These are phyloP conservation scores for Aricia artaxerxes DNA, from an alignment of 2,888 invertebrate species.

Conservation along the genomic window DNA sequence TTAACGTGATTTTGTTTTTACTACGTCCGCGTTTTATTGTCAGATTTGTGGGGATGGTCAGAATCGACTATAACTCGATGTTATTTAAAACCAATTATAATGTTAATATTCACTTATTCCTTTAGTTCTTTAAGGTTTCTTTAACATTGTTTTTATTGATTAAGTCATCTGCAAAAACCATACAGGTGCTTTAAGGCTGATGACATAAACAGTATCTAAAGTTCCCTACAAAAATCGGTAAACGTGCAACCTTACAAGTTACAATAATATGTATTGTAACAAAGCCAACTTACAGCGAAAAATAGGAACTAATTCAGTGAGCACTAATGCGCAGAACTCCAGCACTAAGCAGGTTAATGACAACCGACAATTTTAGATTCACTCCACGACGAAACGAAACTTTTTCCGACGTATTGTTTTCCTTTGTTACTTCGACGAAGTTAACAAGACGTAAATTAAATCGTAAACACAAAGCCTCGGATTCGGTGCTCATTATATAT, in stretches of 20 bases:
- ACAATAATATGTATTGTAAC: neutral
- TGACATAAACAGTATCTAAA: no score
- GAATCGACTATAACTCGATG: neutral
- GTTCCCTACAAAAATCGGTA: neutral
- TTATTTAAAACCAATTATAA: neutral
- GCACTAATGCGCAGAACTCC: constrained; percentile 3
- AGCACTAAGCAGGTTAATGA: constrained; percentile 7
- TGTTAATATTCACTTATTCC: no score
- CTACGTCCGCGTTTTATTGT: neutral
- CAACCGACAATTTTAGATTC: constrained; percentile 5
- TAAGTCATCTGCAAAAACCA: no score
- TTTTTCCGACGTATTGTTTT: constrained; percentile 23
- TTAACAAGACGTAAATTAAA: constrained; percentile 26
- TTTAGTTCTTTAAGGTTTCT: no score
- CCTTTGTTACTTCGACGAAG: constrained; percentile 20
- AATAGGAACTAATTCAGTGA: neutral
- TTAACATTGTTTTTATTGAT: no score
- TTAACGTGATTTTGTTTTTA: constrained; percentile 7
- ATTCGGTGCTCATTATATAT: constrained; percentile 38
- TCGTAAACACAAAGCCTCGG: constrained; percentile 33
- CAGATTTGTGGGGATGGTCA: neutral
- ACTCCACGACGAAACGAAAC: constrained; percentile 8
- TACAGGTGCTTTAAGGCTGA: no score
- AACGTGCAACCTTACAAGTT: neutral
- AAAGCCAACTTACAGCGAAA: neutral